Evolutionary conservation across 2,797 vertebrate genomes (phyloP).

Genomic region (Odontamblyopus lacepedii): DNA sequence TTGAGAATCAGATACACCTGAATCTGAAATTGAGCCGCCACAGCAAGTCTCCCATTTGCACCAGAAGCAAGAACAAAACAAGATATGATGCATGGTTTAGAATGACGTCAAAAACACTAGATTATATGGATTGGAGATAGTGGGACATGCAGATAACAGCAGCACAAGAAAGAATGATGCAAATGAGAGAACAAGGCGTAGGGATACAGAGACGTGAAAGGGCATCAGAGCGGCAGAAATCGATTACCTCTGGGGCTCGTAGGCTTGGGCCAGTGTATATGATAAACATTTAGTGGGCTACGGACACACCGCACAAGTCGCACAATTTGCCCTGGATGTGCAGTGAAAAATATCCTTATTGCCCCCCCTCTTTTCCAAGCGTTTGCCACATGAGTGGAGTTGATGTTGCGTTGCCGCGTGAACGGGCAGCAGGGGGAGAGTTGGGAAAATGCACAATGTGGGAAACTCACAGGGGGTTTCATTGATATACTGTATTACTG

Average conservation of each 20-base stretch:
- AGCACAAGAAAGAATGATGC: conserved; percentile 16
- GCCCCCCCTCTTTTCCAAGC: conserved; percentile 25
- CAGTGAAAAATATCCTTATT: conserved; percentile 56
- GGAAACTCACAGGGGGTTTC: neutral
- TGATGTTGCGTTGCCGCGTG: conserved; percentile 29
- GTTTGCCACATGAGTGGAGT: conserved; percentile 35
- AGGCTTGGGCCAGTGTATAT: conserved; percentile 58
- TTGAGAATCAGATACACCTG: conserved; percentile 18
- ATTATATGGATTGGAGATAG: neutral
- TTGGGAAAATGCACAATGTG: conserved; percentile 1
- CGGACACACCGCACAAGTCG: conserved; percentile 41
- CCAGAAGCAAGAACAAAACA: conserved; percentile 31
- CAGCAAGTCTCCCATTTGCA: conserved; percentile 17
- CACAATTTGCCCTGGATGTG: conserved; percentile 64
- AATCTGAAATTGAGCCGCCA: neutral
- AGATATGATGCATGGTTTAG: conserved; percentile 29
- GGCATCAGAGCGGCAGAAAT: conserved; percentile 62
- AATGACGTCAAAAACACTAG: conserved; percentile 19
- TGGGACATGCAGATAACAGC: conserved; percentile 13
- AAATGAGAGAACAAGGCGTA: conserved; percentile 26
- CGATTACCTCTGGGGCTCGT: conserved; percentile 60
- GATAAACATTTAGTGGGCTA: conserved; percentile 64
- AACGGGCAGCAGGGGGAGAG: conserved; percentile 9
- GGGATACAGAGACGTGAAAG: conserved; percentile 55
- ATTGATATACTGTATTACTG: conserved; percentile 1